A percentile compares a stretch with the other conserved stretches of the same genome.
Evolutionary conservation across 2,888 invertebrate genomes (phyloP).

Genomic region (Tortricodes alternella): DNA sequence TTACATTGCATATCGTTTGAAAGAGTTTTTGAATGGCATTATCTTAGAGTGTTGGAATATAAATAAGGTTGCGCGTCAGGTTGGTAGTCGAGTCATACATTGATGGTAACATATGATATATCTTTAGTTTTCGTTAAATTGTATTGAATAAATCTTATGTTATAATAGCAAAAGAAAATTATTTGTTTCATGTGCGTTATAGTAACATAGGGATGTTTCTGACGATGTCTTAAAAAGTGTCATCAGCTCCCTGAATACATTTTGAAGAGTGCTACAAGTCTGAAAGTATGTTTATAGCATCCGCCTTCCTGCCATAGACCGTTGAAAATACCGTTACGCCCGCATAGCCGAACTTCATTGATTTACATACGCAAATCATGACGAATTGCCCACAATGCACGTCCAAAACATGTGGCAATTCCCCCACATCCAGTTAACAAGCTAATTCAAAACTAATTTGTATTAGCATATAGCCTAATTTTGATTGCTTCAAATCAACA

Average conservation of each 20-base stretch:
- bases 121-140: neutral
- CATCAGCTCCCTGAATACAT: slow-evolving; percentile 45
- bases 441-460: slow-evolving; percentile 46
- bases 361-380: slow-evolving; percentile 82
- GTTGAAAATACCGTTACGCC: slow-evolving; percentile 80
- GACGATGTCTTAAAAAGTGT: no score
- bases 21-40: slow-evolving; percentile 14
- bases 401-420: slow-evolving; percentile 62
- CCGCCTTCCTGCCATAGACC: slow-evolving; percentile 76
- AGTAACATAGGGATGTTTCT: no score
- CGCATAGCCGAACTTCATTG: slow-evolving; percentile 75
- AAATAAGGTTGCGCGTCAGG: slow-evolving; percentile 20
- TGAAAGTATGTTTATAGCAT: slow-evolving; percentile 81
- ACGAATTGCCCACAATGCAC: slow-evolving; percentile 76
- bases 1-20: slow-evolving; percentile 15
- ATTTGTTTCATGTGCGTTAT: no score
- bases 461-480: slow-evolving; percentile 21
- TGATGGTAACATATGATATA: neutral
- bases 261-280: slow-evolving; percentile 57
- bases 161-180: no score
- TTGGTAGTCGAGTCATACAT: slow-evolving; percentile 1
- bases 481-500: slow-evolving; percentile 41
- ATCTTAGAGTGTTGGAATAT: slow-evolving; percentile 18
- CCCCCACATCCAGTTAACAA: slow-evolving; percentile 42
- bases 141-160: no score